These are phyloP conservation scores for Cephus nigrinus DNA, from an alignment of 2,888 invertebrate species.

Conservation along the genomic window DNA sequence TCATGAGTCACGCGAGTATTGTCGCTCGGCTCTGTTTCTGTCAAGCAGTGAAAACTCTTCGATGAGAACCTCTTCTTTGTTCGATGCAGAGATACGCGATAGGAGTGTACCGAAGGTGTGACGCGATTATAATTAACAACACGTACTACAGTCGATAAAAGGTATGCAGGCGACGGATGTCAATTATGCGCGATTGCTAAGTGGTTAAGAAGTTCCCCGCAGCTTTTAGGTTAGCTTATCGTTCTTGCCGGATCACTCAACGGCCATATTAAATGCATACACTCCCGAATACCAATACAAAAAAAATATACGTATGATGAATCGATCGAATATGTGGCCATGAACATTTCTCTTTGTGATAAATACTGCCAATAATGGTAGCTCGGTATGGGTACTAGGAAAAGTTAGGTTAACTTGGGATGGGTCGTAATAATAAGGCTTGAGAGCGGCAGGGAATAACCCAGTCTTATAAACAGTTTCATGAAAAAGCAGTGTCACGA, in stretches of 20 bases:
- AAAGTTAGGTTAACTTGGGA: no score
- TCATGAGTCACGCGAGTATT: constrained; percentile 51
- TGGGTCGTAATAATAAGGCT: background rate
- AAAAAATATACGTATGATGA: no score
- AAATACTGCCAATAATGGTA: no score
- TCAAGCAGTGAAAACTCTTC: background rate
- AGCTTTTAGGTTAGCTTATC: background rate
- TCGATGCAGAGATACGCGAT: background rate
- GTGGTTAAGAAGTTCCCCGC: background rate
- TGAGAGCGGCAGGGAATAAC: background rate
- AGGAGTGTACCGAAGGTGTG: background rate
- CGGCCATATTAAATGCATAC: background rate
- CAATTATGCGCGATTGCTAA: background rate
- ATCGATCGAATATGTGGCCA: no score
- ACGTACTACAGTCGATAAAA: background rate
- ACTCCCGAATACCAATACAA: no score
- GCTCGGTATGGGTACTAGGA: no score
- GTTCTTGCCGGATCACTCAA: background rate
- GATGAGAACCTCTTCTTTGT: background rate
- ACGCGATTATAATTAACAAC: background rate
- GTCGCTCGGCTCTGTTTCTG: background rate
- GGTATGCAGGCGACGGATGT: background rate
- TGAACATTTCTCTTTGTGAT: no score
- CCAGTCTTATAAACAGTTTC: background rate
- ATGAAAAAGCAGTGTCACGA: background rate